These are phyloP conservation scores for Drosophila ficusphila DNA, from an alignment of 1,140 invertebrate genomes.

Conservation along the genomic window DNA sequence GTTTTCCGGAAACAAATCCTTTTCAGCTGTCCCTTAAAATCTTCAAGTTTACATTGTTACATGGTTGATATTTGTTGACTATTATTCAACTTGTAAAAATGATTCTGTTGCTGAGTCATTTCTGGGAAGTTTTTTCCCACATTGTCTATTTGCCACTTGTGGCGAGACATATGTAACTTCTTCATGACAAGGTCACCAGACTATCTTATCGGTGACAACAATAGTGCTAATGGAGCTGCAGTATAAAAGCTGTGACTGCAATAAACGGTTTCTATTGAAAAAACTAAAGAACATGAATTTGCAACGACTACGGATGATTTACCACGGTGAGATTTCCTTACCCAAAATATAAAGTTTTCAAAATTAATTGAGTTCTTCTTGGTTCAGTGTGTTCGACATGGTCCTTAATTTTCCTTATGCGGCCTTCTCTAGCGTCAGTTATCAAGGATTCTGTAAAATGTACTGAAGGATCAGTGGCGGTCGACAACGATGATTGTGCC, in stretches of 20 bases:
- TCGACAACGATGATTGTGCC: slow-evolving; percentile 33
- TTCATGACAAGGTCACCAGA: slow-evolving; percentile 7
- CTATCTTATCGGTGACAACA: slow-evolving; percentile 28
- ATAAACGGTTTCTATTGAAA: neutral
- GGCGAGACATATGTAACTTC: slow-evolving; percentile 18
- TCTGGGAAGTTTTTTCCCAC: neutral
- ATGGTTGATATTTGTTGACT: neutral
- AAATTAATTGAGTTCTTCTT: neutral
- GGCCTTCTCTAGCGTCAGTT: neutral
- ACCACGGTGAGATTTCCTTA: slow-evolving; percentile 23
- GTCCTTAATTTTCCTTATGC: neutral
- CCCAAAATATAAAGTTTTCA: neutral
- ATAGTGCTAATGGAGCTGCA: slow-evolving; percentile 20
- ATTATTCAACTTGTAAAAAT: slow-evolving; percentile 6
- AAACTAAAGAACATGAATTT: slow-evolving; percentile 25
- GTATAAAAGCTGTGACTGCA: slow-evolving; percentile 39
- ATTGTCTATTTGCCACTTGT: slow-evolving; percentile 19
- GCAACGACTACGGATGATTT: slow-evolving; percentile 7
- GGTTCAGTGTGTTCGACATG: slow-evolving; percentile 10
- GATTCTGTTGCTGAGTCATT: slow-evolving; percentile 6
- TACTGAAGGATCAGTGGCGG: slow-evolving; percentile 34
- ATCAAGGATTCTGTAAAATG: slow-evolving; percentile 1
- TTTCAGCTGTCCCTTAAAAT: neutral
- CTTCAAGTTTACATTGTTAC: too few species aligned
- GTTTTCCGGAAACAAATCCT: neutral